Percentiles rank a stretch among this genome's conserved stretches.
phyloP scores from a whole-genome alignment of 2,888 invertebrate genomes.

The Chymomyza procnemis region DNA sequence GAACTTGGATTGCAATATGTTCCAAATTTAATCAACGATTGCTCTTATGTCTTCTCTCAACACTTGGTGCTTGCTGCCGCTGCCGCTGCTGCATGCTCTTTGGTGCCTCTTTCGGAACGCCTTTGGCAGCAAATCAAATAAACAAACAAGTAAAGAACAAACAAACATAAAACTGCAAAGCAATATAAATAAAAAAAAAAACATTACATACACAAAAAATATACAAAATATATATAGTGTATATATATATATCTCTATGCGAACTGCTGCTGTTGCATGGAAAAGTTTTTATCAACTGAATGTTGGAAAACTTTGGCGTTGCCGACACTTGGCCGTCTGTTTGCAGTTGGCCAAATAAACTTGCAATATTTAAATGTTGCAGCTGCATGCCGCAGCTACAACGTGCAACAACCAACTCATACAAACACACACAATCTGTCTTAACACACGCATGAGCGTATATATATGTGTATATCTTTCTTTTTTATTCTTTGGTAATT shows the following conservation, averaged over 20 bases:
- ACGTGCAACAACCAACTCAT: not conserved
- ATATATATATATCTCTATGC: not conserved
- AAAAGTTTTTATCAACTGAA: slow-evolving; percentile 42
- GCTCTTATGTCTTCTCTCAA: not conserved
- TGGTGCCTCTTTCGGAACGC: not conserved
- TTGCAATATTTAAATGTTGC: slow-evolving; percentile 28
- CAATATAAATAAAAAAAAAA: not conserved
- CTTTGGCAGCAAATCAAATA: slow-evolving; percentile 37
- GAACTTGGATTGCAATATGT: not conserved
- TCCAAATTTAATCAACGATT: not conserved
- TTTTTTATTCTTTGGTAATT: not conserved
- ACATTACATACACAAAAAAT: not conserved
- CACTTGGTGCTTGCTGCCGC: not conserved
- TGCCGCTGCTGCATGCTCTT: not conserved
- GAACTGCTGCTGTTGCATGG: not conserved
- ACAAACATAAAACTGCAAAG: slow-evolving; percentile 10
- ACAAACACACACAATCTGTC: not conserved
- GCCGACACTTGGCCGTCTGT: slow-evolving; percentile 37
- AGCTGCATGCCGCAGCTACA: not conserved
- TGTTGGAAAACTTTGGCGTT: slow-evolving; percentile 14
- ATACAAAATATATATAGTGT: not conserved
- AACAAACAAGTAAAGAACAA: slow-evolving; percentile 26
- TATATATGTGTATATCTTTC: not conserved
- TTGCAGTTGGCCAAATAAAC: slow-evolving; percentile 12
- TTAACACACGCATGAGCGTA: not conserved